Evolutionary conservation across 2,888 invertebrate species (phyloP), one percentile per base, ranked within the genome.

Genomic region (Luperina testacea): DNA sequence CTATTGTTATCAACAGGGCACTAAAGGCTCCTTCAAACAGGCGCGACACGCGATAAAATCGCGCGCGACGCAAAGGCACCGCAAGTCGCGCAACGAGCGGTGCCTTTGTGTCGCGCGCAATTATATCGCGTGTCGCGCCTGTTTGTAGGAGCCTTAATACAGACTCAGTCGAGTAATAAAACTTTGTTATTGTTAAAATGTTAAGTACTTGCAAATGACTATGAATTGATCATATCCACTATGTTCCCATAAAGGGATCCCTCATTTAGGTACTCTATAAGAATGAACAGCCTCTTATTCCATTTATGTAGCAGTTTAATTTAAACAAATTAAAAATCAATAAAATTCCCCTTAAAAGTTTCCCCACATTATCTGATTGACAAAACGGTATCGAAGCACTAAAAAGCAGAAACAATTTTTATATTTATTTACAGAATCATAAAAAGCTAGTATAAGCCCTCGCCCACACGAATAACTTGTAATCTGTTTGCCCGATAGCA

Each of bases 381-480:
- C 72, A 70, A 65, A 79, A 57, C n/a, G 53, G 48, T 64, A 64
- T 9, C 2, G 2, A 32, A 68, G 27, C 27, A 68, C 32, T 20
- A 72, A 72, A 75, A 69, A 64, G 64, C 69, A 71, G 7, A 57
- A 45, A 48, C 7, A 32, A 17, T 67, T 72, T 65, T 72, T 42
- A 76, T 38, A 51, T 51, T 65, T 73, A 73, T 68, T 74, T 59
- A 64, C 3, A 61, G 74, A 80, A 72, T 27, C 64, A 57, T 81
- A 75, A 81, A 84, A 80, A 32, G 4, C 61, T 83, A 75, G 20
- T n/a, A 53, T 65, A 61, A 42, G 11, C 42, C 0, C 1, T n/a
- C 51, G n/a, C 81, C 81, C 75, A 84, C 85, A 45, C 67, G 20
- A 84, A 78, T 78, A 75, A 72, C 65, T 81, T 59, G 17, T 3